Conservation (phyloP, 1,140 invertebrate species). For the Drosophila hydei region DNA sequence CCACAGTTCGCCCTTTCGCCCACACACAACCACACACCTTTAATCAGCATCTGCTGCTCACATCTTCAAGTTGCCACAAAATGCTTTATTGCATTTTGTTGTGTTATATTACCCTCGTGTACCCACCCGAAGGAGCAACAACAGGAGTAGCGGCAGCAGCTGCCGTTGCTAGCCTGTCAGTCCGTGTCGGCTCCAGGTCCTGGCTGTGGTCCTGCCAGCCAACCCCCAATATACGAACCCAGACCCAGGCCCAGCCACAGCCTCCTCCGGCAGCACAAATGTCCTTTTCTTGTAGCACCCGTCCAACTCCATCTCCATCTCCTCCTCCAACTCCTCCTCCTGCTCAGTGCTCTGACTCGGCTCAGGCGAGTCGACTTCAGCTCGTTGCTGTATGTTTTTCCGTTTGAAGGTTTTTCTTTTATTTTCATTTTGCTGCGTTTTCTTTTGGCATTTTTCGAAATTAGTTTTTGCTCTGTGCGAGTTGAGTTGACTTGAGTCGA, state of each 20-base stretch:
- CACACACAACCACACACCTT: slow-evolving; percentile 73
- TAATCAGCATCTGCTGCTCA: slow-evolving; percentile 82
- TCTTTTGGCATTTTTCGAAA: slow-evolving; percentile 84
- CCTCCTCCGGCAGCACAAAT: slow-evolving; percentile 64
- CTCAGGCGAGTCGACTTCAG: slow-evolving; percentile 21
- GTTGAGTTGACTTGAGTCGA: slow-evolving; percentile 53
- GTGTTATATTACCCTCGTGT: slow-evolving; percentile 81
- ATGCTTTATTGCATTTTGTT: slow-evolving; percentile 83
- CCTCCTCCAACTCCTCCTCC: neutral
- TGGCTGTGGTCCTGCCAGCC: slow-evolving; percentile 22
- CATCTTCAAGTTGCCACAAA: slow-evolving; percentile 82
- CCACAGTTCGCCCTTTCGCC: slow-evolving; percentile 11
- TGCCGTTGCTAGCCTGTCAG: slow-evolving; percentile 59
- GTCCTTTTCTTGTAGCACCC: slow-evolving; percentile 68
- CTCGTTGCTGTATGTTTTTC: slow-evolving; percentile 9
- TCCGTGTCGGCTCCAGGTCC: slow-evolving; percentile 41
- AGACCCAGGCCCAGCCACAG: slow-evolving; percentile 17
- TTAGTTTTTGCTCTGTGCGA: slow-evolving; percentile 81
- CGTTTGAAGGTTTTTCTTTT: slow-evolving; percentile 57
- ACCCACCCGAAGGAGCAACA: slow-evolving; percentile 32
- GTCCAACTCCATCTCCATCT: neutral
- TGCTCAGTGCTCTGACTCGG: slow-evolving; percentile 2
- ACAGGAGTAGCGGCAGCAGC: slow-evolving; percentile 16
- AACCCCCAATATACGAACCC: slow-evolving; percentile 3
- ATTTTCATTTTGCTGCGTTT: slow-evolving; percentile 79